A percentile compares a stretch with the other conserved stretches of the same genome.
These are phyloP conservation scores for Thinocorus orbignyianus DNA, from an alignment of 2,113 vertebrate species.

Conservation along the genomic window DNA sequence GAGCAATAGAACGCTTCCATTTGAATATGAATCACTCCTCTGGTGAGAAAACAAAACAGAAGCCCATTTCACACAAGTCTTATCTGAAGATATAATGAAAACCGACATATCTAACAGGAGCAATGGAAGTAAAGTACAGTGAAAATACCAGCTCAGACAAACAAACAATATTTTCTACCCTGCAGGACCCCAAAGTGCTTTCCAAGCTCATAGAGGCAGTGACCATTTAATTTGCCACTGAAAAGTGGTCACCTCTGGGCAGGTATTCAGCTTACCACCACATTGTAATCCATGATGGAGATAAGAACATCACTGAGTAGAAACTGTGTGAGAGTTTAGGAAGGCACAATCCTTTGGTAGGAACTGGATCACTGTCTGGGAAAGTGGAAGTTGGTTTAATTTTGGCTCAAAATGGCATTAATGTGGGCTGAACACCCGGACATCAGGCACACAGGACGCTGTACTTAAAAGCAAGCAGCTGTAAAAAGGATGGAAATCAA, in stretches of 20 bases:
- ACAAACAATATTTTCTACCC: neutral
- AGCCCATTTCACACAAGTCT: neutral
- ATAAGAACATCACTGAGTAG: neutral
- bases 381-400: neutral
- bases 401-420: neutral
- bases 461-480: neutral
- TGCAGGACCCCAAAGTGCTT: neutral
- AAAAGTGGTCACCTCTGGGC: neutral
- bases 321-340: neutral
- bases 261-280: neutral
- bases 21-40: constrained; percentile 47
- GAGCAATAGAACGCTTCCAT: constrained; percentile 7
- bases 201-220: neutral
- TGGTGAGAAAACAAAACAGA: constrained; percentile 41
- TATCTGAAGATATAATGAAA: constrained; percentile 35
- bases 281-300: fast-evolving
- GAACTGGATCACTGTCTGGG: neutral
- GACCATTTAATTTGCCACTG: neutral
- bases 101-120: neutral
- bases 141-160: constrained; percentile 6
- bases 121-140: neutral
- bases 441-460: fast-evolving
- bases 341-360: neutral
- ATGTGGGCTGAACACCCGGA: neutral
- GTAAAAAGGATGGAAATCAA: neutral